Conservation (phyloP, 1,140 invertebrate genomes). For the Delia radicum region DNA sequence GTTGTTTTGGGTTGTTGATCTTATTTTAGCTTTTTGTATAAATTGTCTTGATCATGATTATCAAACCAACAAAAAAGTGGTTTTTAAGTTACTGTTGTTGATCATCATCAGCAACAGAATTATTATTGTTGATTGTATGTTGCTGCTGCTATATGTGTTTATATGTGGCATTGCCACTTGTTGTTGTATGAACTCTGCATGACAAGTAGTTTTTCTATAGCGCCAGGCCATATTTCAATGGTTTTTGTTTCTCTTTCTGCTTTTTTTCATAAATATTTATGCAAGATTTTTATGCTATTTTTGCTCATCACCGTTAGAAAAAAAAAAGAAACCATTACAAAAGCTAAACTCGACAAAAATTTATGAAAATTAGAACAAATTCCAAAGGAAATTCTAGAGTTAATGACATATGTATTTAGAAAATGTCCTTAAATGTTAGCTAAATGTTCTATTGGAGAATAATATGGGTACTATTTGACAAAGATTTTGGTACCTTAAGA, state of each 20-base stretch:
- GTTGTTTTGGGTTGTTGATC: not conserved
- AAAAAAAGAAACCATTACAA: too few species aligned
- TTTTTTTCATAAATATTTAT: slow-evolving; percentile 3
- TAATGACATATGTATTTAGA: too few species aligned
- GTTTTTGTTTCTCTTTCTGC: not conserved
- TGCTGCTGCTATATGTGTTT: not conserved
- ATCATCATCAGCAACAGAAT: not conserved
- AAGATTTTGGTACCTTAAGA: too few species aligned
- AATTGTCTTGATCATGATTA: not conserved
- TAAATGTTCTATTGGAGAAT: too few species aligned
- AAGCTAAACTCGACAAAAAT: too few species aligned
- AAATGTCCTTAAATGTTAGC: too few species aligned
- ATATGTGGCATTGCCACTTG: not conserved
- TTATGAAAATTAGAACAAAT: too few species aligned
- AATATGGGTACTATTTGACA: too few species aligned
- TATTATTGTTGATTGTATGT: not conserved
- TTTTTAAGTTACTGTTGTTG: not conserved
- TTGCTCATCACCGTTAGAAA: not conserved
- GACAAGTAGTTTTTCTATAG: not conserved
- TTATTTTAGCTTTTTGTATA: not conserved
- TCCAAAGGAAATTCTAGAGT: too few species aligned
- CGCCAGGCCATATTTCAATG: not conserved
- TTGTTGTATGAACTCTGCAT: not conserved
- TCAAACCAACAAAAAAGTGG: not conserved
- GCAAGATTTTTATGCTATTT: not conserved